A percentile compares a stretch with the other conserved stretches of the same genome.
Evolutionary conservation across 2,797 vertebrate genomes (phyloP).

Genomic region (Oryzias sinensis): DNA sequence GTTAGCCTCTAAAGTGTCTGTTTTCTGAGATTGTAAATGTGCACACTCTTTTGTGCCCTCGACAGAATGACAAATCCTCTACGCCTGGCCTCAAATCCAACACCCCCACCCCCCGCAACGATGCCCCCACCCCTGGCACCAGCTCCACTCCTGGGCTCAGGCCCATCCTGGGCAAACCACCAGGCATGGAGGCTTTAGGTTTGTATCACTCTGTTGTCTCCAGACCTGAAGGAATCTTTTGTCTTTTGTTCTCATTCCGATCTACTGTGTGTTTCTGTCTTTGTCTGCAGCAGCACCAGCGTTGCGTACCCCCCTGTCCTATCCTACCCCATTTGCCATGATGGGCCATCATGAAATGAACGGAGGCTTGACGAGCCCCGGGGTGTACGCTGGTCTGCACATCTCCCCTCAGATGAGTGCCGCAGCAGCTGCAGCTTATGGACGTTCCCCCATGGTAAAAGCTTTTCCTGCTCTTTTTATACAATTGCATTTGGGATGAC

Average conservation of each 20-base stretch:
- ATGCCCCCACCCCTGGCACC: slow-evolving; percentile 96
- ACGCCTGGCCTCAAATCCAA: slow-evolving; percentile 98
- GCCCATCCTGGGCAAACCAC: slow-evolving; percentile 93
- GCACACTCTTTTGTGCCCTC: slow-evolving; percentile 56
- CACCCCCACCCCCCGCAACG: slow-evolving; percentile 94
- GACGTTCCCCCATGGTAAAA: slow-evolving; percentile 90
- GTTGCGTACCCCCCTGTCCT: slow-evolving; percentile 93
- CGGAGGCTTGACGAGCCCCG: slow-evolving; percentile 90
- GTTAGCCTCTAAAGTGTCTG: slow-evolving; percentile 71
- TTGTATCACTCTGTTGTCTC: slow-evolving; percentile 61
- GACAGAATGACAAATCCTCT: slow-evolving; percentile 98
- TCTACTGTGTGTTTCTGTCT: slow-evolving; percentile 24
- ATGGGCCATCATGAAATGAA: slow-evolving; percentile 97
- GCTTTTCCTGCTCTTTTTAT: neutral
- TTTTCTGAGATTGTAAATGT: slow-evolving; percentile 62
- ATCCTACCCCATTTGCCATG: slow-evolving; percentile 93
- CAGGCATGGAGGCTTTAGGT: slow-evolving; percentile 95
- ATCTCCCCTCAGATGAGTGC: slow-evolving; percentile 98
- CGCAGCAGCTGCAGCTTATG: slow-evolving; percentile 90
- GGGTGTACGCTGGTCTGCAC: slow-evolving; percentile 94
- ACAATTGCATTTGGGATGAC: slow-evolving; percentile 2
- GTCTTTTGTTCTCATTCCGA: slow-evolving; percentile 10
- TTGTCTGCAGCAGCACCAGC: slow-evolving; percentile 81
- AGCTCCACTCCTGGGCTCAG: slow-evolving; percentile 94
- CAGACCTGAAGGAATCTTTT: slow-evolving; percentile 28